A percentile compares a stretch with the other conserved stretches of the same genome.
Conservation (phyloP, 2,888 invertebrate genomes). For the Clitarchus hookeri region DNA sequence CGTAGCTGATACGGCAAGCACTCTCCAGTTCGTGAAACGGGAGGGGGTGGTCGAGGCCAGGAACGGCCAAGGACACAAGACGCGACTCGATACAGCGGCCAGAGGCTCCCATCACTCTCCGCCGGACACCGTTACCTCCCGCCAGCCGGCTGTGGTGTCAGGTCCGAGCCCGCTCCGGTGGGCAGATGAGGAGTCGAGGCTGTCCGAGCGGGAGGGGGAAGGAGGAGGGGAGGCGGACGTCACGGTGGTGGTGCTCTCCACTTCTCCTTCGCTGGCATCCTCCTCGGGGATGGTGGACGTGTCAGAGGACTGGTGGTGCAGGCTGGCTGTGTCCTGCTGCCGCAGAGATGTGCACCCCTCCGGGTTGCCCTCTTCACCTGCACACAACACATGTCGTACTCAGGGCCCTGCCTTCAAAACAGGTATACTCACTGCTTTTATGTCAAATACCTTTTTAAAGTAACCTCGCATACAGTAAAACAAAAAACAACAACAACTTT, state of each 20-base stretch:
- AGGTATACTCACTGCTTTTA: background rate
- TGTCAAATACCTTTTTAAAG: too few relatives aligned
- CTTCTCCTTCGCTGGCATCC: conserved; percentile 49
- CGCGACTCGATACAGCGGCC: too few relatives aligned
- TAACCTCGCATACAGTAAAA: too few relatives aligned
- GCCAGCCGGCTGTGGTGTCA: conserved; percentile 53
- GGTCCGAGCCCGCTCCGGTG: conserved; percentile 19
- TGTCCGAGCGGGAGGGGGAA: conserved; percentile 28
- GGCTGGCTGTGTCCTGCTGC: conserved; percentile 48
- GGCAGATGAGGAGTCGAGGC: conserved; percentile 30
- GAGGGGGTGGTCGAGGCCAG: background rate
- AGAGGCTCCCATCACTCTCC: conserved; percentile 54
- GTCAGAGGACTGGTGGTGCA: conserved; percentile 38
- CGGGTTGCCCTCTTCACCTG: conserved; percentile 51
- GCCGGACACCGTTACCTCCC: conserved; percentile 60
- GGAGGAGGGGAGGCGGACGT: conserved; percentile 32
- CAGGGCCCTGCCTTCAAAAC: background rate
- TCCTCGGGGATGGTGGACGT: conserved; percentile 49
- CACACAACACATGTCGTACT: background rate
- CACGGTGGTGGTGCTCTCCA: conserved; percentile 36
- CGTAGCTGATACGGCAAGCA: background rate
- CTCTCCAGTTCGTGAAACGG: background rate
- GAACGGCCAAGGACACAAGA: background rate
- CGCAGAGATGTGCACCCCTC: conserved; percentile 52
- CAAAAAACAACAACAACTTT: too few relatives aligned